Evolutionary conservation across 2,888 invertebrate genomes (phyloP), one percentile per base, ranked within the genome.

Genomic region (Drosophila buzzatii): DNA sequence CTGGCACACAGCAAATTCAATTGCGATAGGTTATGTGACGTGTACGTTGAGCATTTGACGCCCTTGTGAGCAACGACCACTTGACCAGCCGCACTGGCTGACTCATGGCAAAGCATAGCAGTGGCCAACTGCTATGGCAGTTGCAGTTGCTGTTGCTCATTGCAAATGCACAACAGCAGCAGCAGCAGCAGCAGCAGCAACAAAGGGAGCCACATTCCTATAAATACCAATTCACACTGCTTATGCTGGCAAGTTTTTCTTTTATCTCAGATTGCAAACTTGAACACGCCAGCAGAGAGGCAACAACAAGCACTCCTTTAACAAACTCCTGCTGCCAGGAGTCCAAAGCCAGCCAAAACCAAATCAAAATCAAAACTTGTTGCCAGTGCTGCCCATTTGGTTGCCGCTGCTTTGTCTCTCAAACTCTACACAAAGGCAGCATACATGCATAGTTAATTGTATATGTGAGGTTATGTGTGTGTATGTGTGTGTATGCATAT

Each of bases 251-350:
- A 71, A 80, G 73, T 85, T 85, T 81, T 83, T 86, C 73, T 69
- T 86, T 84, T 81, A 84, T 84, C 87, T 84, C 76, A 84, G 84
- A 84, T 86, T 86, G 84, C 86, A 83, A 83, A 83, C 85, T 85
- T 85, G 77, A 77, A 70, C 74, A 79, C 57, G 66, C 69, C 67
- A 68, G 6, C 67, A 67, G 58, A 68, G 67, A 55, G 67, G 47
- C 44, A 47, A 18, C 62, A 56, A 33, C 72, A 57, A 47, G 42
- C 66, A 66, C 77, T 79, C 67, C 77, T 79, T 53, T n/a, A 64
- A 73, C 76, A 82, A 66, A 73, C 76, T 85, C 82, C 76, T 85
- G 77, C 56, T 47, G 41, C 31, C 56, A 81, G 76, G 67, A 69
- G 55, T 52, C 23, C 61, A 47, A 39, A 35, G 35, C 12, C 16